Evolutionary conservation across 2,797 vertebrate species (phyloP).

Genomic region (Botia almorhae): DNA sequence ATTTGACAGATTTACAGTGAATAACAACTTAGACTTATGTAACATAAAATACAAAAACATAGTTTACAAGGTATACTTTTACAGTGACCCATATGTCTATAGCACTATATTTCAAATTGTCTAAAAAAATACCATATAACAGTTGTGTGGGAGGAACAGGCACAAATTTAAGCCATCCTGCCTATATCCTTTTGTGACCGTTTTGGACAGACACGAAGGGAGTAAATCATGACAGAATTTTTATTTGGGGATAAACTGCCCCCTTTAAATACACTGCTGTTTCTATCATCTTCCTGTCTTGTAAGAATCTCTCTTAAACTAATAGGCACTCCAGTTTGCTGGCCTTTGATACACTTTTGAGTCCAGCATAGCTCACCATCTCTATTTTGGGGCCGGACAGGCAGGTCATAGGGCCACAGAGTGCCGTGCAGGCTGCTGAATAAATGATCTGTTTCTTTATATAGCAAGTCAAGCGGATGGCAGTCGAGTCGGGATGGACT

Average conservation of each 20-base stretch:
- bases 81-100: too few relatives aligned
- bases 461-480: slow-evolving; percentile 22
- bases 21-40: not conserved
- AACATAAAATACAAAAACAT: not conserved
- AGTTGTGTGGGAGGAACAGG: not conserved
- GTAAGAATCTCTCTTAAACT: slow-evolving; percentile 24
- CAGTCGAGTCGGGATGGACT: not conserved
- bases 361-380: not conserved
- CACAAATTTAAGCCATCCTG: too few relatives aligned
- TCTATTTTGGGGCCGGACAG: slow-evolving; percentile 38
- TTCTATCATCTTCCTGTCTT: slow-evolving; percentile 3
- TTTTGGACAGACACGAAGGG: not conserved
- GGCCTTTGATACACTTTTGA: slow-evolving; percentile 25
- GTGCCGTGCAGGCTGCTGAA: slow-evolving; percentile 41
- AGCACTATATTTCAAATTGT: not conserved
- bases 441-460: slow-evolving; percentile 53
- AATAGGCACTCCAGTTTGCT: slow-evolving; percentile 30
- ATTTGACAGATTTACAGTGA: too few relatives aligned
- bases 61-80: too few relatives aligned
- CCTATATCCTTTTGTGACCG: not conserved
- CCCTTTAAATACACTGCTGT: slow-evolving; percentile 7
- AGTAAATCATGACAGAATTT: not conserved
- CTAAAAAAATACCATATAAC: not conserved
- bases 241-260: not conserved
- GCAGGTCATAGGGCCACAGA: slow-evolving; percentile 39